phyloP scores from a whole-genome alignment of 2,888 invertebrate species.

The Zaprionus bogoriensis region DNA sequence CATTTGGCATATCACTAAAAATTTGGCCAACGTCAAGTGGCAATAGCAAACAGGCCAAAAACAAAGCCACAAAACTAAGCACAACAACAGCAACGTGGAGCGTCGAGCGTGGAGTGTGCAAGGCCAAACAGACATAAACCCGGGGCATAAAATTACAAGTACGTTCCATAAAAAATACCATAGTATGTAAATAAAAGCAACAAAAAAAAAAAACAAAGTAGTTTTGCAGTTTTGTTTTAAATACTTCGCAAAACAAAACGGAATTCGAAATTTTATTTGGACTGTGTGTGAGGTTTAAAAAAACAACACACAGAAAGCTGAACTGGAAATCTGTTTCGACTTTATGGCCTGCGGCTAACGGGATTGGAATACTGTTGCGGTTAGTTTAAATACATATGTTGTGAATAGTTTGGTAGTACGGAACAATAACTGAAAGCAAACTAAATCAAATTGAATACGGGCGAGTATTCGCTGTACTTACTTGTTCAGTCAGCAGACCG shows the following conservation, averaged over 20 bases:
- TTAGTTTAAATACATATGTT: neutral
- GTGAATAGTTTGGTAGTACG: neutral
- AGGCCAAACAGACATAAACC: constrained; percentile 29
- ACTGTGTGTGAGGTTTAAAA: constrained; percentile 2
- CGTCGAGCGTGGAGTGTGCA: constrained; percentile 12
- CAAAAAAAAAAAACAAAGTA: constrained; percentile 20
- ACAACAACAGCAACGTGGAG: neutral
- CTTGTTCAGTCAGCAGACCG: constrained; percentile 97
- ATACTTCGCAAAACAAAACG: constrained; percentile 2
- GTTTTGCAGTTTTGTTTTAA: constrained; percentile 23
- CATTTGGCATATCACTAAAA: constrained; percentile 22
- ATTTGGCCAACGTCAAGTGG: constrained; percentile 21
- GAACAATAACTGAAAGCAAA: neutral
- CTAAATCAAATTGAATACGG: neutral
- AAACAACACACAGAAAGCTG: neutral
- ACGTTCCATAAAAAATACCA: constrained; percentile 22
- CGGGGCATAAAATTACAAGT: constrained; percentile 40
- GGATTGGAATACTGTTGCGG: neutral
- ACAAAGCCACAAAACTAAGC: constrained; percentile 37
- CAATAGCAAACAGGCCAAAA: constrained; percentile 69
- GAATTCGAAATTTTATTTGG: neutral
- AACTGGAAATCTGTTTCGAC: neutral
- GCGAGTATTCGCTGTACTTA: constrained; percentile 83
- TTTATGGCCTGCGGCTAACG: neutral
- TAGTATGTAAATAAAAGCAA: constrained; percentile 25